A percentile compares a stretch with the other conserved stretches of the same genome.
These are phyloP conservation scores for Agriopis leucophaearia DNA, from an alignment of 2,888 invertebrate genomes.

Conservation along the genomic window DNA sequence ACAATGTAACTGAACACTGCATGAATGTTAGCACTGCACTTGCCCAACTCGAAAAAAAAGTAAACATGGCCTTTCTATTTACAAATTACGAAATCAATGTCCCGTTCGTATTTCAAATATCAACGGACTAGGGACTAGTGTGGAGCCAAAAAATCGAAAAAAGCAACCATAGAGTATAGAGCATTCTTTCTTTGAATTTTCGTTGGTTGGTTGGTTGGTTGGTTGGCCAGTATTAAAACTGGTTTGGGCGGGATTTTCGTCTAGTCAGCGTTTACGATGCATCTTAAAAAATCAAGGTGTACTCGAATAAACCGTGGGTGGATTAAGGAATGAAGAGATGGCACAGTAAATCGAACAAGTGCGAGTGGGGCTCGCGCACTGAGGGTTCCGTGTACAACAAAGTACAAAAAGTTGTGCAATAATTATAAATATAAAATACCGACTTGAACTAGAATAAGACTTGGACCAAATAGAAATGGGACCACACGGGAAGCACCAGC, in stretches of 20 bases:
- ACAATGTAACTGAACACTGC: slow-evolving; percentile 29
- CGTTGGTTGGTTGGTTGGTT: slow-evolving; percentile 41
- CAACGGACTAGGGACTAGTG: slow-evolving; percentile 25
- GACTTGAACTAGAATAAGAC: too few species aligned
- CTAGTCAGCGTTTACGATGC: slow-evolving; percentile 42
- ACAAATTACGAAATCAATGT: slow-evolving; percentile 44
- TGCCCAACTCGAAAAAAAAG: slow-evolving; percentile 37
- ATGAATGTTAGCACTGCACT: slow-evolving; percentile 31
- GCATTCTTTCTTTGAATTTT: slow-evolving; percentile 41
- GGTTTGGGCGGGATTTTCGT: slow-evolving; percentile 42
- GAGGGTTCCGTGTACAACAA: too few species aligned
- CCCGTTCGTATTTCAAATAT: slow-evolving; percentile 49
- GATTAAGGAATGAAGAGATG: slow-evolving; percentile 1
- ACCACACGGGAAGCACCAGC: too few species aligned
- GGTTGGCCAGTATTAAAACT: slow-evolving; percentile 42
- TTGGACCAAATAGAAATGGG: too few species aligned
- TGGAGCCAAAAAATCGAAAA: slow-evolving; percentile 2
- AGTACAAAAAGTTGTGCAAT: too few species aligned
- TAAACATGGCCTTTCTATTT: slow-evolving; percentile 47
- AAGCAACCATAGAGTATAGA: slow-evolving; percentile 20
- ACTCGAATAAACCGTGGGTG: background rate
- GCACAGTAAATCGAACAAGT: background rate
- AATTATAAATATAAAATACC: too few species aligned
- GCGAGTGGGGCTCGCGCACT: too few species aligned
- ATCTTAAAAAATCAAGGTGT: background rate